phyloP scores from a whole-genome alignment of 2,888 invertebrate species.

The Coenonympha arcania region DNA sequence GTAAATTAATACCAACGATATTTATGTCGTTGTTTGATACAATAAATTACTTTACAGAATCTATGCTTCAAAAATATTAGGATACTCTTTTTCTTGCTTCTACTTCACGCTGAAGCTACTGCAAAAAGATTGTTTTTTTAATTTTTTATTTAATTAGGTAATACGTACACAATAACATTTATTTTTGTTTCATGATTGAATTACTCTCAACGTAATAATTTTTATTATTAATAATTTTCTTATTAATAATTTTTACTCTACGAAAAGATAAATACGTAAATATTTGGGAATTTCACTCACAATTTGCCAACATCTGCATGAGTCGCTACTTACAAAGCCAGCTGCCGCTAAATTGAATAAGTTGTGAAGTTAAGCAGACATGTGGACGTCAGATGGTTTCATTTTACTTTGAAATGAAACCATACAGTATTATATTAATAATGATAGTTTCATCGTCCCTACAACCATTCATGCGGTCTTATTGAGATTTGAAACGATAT shows the following conservation, averaged over 20 bases:
- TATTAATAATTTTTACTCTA: background rate
- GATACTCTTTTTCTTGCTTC: too few relatives aligned
- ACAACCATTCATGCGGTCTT: background rate
- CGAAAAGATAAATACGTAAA: background rate
- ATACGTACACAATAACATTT: too few relatives aligned
- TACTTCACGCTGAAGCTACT: too few relatives aligned
- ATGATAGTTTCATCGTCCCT: background rate
- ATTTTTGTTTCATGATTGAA: too few relatives aligned
- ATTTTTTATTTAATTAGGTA: too few relatives aligned
- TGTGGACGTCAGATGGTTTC: slow-evolving; percentile 12
- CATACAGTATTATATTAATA: background rate
- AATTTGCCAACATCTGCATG: slow-evolving; percentile 10
- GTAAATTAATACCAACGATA: too few relatives aligned
- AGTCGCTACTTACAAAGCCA: slow-evolving; percentile 14
- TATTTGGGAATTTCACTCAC: slow-evolving; percentile 8
- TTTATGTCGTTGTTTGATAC: too few relatives aligned
- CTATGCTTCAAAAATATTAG: too few relatives aligned
- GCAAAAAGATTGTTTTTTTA: too few relatives aligned
- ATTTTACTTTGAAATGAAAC: slow-evolving; percentile 12
- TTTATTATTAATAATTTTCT: too few relatives aligned
- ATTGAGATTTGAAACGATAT: background rate
- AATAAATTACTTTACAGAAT: too few relatives aligned
- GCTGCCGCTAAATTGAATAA: slow-evolving; percentile 20
- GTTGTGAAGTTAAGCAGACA: slow-evolving; percentile 16
- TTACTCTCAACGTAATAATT: too few relatives aligned